These are phyloP conservation scores for Monomorium pharaonis DNA, from an alignment of 1,140 invertebrate genomes.

Conservation along the genomic window DNA sequence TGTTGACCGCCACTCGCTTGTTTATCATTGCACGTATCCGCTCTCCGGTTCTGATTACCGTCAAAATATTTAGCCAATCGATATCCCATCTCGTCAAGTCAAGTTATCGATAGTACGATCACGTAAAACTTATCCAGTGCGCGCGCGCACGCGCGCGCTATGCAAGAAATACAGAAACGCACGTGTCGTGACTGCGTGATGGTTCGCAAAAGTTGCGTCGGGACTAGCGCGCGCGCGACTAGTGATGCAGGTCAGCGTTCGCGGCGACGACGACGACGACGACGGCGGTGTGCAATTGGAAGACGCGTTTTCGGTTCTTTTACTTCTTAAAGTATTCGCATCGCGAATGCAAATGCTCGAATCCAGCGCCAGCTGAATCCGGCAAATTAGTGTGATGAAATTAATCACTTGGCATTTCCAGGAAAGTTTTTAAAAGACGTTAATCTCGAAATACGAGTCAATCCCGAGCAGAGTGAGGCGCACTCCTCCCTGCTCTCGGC, in stretches of 20 bases:
- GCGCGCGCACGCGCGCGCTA: too few relatives aligned
- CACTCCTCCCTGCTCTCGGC: not conserved
- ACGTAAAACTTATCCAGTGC: conserved; percentile 4
- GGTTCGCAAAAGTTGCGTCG: not conserved
- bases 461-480: not conserved
- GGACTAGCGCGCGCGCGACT: conserved; percentile 14
- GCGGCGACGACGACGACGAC: conserved; percentile 11
- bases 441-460: not conserved
- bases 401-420: not conserved
- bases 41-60: not conserved
- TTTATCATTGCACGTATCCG: conserved; percentile 16
- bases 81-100: not conserved
- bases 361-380: not conserved
- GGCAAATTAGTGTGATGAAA: not conserved
- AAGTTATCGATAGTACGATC: not conserved
- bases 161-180: not conserved
- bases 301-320: too few relatives aligned
- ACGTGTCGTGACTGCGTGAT: conserved; percentile 41
- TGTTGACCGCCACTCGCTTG: not conserved
- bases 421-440: not conserved
- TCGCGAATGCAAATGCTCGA: not conserved
- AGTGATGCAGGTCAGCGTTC: conserved; percentile 61
- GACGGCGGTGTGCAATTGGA: too few relatives aligned
- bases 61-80: conserved; percentile 24
- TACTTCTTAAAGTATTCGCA: not conserved